Evolutionary conservation across 1,140 invertebrate genomes (phyloP).

Genomic region (Drosophila ambigua): DNA sequence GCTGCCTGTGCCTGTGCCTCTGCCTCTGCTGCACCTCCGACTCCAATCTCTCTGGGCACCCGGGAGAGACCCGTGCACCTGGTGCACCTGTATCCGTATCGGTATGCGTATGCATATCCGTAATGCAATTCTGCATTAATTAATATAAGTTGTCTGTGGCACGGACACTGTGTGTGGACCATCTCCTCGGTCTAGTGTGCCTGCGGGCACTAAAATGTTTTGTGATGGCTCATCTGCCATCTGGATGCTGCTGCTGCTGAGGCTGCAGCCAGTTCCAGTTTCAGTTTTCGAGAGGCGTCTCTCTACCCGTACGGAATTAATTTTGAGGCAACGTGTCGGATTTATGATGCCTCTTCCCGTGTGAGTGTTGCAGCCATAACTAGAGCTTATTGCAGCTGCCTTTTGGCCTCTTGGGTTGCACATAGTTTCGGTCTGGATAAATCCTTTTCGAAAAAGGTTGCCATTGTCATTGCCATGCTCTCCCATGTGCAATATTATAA

Average conservation of each 20-base stretch:
- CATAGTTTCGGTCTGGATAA: conserved; percentile 26
- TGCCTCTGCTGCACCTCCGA: too few species aligned
- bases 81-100: conserved; percentile 57
- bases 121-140: conserved; percentile 81
- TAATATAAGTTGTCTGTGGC: conserved; percentile 58
- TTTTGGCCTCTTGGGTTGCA: conserved; percentile 9
- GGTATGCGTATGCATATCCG: conserved; percentile 57
- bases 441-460: conserved; percentile 31
- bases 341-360: conserved; percentile 35
- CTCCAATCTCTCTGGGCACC: not conserved
- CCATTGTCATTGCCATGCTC: not conserved
- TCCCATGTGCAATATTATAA: too few species aligned
- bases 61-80: not conserved
- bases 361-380: conserved; percentile 1
- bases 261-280: conserved; percentile 25
- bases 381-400: conserved; percentile 42
- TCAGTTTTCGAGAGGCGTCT: conserved; percentile 26
- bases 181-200: conserved; percentile 19
- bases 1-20: too few species aligned
- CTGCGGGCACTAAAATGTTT: conserved; percentile 63
- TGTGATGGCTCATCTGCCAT: conserved; percentile 58
- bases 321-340: conserved; percentile 72
- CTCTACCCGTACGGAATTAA: conserved; percentile 66
- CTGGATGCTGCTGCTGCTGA: conserved; percentile 10
- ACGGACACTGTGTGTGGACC: conserved; percentile 12